Evolutionary conservation across 2,113 vertebrate species (phyloP).

Genomic region (Dendrocopos noguchii): DNA sequence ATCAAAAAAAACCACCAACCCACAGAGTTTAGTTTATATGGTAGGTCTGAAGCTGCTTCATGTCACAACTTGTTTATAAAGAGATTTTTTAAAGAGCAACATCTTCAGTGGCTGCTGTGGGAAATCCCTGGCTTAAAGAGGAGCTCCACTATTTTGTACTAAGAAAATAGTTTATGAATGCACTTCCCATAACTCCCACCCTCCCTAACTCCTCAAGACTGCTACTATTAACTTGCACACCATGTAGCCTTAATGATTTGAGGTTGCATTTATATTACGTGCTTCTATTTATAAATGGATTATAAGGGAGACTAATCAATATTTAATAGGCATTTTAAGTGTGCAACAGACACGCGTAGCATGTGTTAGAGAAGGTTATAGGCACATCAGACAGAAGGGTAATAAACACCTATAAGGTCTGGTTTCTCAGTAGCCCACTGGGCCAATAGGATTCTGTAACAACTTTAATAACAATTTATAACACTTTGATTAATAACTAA

Average conservation of each 20-base stretch:
- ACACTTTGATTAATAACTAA: background rate
- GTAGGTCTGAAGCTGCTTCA: background rate
- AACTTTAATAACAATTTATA: background rate
- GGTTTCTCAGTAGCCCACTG: background rate
- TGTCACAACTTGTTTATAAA: background rate
- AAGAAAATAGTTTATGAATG: background rate
- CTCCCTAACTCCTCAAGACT: background rate
- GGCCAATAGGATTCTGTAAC: background rate
- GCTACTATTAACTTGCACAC: slow-evolving; percentile 19
- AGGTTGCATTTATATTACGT: slow-evolving; percentile 30
- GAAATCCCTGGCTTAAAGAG: background rate
- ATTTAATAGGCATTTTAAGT: slow-evolving; percentile 23
- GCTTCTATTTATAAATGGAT: slow-evolving; percentile 35
- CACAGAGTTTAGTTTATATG: background rate
- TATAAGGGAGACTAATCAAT: slow-evolving; percentile 41
- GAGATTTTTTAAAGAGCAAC: background rate
- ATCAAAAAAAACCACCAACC: too few relatives aligned
- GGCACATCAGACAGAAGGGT: background rate
- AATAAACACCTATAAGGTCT: background rate
- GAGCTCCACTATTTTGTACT: background rate
- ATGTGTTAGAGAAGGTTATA: background rate
- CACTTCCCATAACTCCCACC: background rate
- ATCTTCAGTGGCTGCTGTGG: background rate
- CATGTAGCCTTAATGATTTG: slow-evolving; percentile 28
- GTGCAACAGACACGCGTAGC: slow-evolving; percentile 16